Evolutionary conservation across 2,888 invertebrate genomes (phyloP), one percentile per base, ranked within the genome.

Genomic region (Ethmia dodecea): DNA sequence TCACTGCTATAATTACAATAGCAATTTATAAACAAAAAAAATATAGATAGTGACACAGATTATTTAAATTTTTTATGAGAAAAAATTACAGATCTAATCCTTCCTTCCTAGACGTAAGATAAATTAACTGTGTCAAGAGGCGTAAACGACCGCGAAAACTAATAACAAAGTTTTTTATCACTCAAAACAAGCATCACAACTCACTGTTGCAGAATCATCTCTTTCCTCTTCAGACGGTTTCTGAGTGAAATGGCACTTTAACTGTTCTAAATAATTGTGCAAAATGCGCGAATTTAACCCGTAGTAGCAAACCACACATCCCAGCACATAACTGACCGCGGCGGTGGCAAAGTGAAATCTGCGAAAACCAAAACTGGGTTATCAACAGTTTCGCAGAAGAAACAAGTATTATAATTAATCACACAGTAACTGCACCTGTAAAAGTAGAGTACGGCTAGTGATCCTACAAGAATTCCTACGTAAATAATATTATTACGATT

Each of bases 221-320:
- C 60, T 42, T 30, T 55, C 53, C 27, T 58, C 55, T 35, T 60
- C 54, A 28, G 51, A 49, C 28, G 55, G 38, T 63, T 65, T 38
- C 53, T 55, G 45, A 64, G n/a, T 51, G 38, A 77, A 71, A 71
- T 77, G 73, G 67, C 71, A 73, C 75, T 72, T 70, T 43, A 77
- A 52, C 64, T 73, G 64, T 43, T 71, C 65, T 50, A 80, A 60
- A 45, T 71, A 77, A 43, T 63, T 69, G 38, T 66, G 62, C 38
- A 83, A 55, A 60, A 75, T 53, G 53, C 53, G 64, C 37, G 78
- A 76, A 49, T 73, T 76, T 33, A 81, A 54, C 31, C 68, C 71
- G 50, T 76, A 81, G 71, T 83, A 83, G 68, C 84, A 83, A 73
- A 71, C 81, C 76, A 83, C 41, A 81, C 83, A 83, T 76, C 84